A percentile compares a stretch with the other conserved stretches of the same genome.
phyloP scores from a whole-genome alignment of 1,140 invertebrate species.

The Atta colombica region DNA sequence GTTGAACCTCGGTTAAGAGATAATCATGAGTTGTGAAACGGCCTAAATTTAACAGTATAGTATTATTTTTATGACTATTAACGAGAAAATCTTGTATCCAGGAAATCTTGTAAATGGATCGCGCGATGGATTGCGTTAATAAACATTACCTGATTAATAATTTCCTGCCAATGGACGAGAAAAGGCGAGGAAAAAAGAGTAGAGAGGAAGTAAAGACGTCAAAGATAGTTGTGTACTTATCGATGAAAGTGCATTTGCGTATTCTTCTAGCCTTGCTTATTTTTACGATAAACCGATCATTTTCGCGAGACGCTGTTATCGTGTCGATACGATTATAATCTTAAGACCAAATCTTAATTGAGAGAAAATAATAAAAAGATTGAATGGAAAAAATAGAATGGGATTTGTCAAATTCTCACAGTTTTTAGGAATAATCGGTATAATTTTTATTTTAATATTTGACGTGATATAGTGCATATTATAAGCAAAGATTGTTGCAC shows the following conservation, averaged over 20 bases:
- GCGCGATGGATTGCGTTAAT: conserved; percentile 15
- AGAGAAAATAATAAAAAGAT: neutral
- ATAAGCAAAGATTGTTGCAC: neutral
- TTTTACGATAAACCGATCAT: conserved; percentile 58
- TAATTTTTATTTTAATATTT: conserved; percentile 23
- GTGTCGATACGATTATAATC: neutral
- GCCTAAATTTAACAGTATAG: neutral
- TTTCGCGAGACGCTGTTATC: conserved; percentile 27
- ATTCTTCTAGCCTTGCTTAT: conserved; percentile 20
- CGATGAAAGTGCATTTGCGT: conserved; percentile 47
- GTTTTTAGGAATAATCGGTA: neutral
- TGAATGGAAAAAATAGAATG: neutral
- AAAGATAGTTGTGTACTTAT: conserved; percentile 41
- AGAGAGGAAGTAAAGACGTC: conserved; percentile 46
- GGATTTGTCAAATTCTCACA: neutral
- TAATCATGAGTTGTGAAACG: no score
- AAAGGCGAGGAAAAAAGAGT: neutral
- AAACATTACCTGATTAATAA: conserved; percentile 25
- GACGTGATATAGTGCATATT: neutral
- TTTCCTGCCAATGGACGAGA: neutral
- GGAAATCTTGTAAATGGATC: neutral
- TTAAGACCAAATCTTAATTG: no score
- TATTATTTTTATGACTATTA: neutral
- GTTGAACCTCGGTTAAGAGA: no score
- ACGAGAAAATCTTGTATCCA: neutral